Base-by-base conservation (phyloP, 2,113 vertebrate genomes). In the Scortum barcoo region DNA sequence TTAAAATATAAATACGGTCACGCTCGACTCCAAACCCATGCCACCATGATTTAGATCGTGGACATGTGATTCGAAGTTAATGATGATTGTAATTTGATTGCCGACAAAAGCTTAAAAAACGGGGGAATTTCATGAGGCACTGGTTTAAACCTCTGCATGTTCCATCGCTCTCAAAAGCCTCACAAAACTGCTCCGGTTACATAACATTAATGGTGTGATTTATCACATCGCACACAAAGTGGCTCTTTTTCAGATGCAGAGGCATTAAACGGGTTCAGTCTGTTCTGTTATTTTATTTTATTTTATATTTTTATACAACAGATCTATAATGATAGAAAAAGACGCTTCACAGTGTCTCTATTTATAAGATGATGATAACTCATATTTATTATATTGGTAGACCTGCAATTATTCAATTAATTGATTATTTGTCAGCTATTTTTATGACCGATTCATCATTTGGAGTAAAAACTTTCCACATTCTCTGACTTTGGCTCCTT, bases 1-100 rank as follows among this genome's bases (percentile, higher is more conserved):
- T 67, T 80, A 70, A 50, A 81, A 74, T 76, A 67, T 24, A 63
- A 88, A 87, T 44, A 82, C 66, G 44, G 53, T 78, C 68, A 24
- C 51, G 30, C 76, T 78, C 1, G 6, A 53, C 46, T 79, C 3
- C 57, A 46, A 78, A 62, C 56, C 73, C 69, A 3, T 24, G 54
- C 40, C 46, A n/a, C 33, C 11, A 17, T 12, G 62, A 40, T 61
- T 36, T 56, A 77, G 38, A 50, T 40, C 2, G 10, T 3, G 44
- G 28, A 38, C 57, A 67, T 61, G 10, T 65, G 19, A 67, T 61
- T 10, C 61, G 19, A 62, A 48, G 50, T 54, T 24, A 61, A 67
- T 44, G 20, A 51, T 46, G 56, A 42, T 16, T 70, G 40, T 67
- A 28, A 36, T 76, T 66, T 58, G 14, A 51, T 28, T 40, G 50